Conservation (phyloP, 2,888 invertebrate species). For the Griposia aprilina region DNA sequence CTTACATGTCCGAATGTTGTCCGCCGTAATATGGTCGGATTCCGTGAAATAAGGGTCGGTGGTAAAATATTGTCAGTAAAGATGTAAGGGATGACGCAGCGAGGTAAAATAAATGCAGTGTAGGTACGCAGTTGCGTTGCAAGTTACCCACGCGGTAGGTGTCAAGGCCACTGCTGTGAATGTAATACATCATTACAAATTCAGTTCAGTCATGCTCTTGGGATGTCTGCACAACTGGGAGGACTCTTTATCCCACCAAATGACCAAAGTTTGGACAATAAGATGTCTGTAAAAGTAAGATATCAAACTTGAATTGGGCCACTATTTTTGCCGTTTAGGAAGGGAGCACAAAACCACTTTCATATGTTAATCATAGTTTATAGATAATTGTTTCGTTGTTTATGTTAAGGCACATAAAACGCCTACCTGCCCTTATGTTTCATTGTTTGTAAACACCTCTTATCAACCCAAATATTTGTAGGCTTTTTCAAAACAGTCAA, state of each 20-base stretch:
- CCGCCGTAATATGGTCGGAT: slow-evolving; percentile 81
- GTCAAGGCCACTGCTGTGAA: slow-evolving; percentile 81
- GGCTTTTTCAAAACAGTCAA: not conserved
- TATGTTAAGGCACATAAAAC: not conserved
- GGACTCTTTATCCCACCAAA: slow-evolving; percentile 67
- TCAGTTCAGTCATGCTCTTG: slow-evolving; percentile 71
- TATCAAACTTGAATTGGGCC: slow-evolving; percentile 70
- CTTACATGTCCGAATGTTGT: slow-evolving; percentile 89
- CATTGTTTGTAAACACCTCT: not conserved
- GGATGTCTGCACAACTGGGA: slow-evolving; percentile 67
- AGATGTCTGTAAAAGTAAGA: slow-evolving; percentile 74
- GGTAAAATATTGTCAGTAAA: slow-evolving; percentile 83
- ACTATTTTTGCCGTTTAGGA: slow-evolving; percentile 28
- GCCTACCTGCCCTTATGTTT: not conserved
- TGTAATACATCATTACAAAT: slow-evolving; percentile 78
- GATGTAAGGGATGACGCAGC: slow-evolving; percentile 77
- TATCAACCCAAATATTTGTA: not conserved
- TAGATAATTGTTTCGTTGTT: slow-evolving; percentile 16
- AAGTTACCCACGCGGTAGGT: slow-evolving; percentile 79
- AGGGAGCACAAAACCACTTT: slow-evolving; percentile 10
- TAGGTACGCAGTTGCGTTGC: slow-evolving; percentile 67
- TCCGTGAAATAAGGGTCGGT: slow-evolving; percentile 85
- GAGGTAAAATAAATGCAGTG: slow-evolving; percentile 77
- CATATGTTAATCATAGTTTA: slow-evolving; percentile 11
- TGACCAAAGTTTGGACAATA: slow-evolving; percentile 67